Percentiles rank a stretch among this genome's conserved stretches.
These are phyloP conservation scores for Psittacus erithacus DNA, from an alignment of 2,113 vertebrate genomes.

Conservation along the genomic window DNA sequence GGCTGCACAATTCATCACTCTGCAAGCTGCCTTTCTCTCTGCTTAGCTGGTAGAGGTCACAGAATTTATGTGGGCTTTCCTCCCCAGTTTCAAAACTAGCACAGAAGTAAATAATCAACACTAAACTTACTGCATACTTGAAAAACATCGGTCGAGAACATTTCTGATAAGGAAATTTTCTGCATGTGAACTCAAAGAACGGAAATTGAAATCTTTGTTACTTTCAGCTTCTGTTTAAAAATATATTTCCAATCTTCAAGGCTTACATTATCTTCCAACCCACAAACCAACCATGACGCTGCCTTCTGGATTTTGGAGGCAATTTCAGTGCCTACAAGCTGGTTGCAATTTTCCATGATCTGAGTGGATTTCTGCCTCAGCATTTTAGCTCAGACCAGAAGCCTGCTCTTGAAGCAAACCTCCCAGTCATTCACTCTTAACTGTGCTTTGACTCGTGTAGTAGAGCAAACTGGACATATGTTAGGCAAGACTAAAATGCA, in stretches of 20 bases:
- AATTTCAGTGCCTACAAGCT: background rate
- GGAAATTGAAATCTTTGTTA: background rate
- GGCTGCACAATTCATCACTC: background rate
- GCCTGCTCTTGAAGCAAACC: background rate
- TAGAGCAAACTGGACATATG: background rate
- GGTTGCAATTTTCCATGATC: background rate
- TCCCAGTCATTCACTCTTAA: background rate
- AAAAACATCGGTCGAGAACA: background rate
- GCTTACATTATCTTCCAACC: conserved; percentile 2
- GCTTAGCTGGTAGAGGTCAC: background rate
- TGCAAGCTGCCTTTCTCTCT: background rate
- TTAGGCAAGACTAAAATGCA: background rate
- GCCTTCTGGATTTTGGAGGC: background rate
- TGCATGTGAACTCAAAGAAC: background rate
- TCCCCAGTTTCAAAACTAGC: background rate
- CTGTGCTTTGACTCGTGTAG: background rate
- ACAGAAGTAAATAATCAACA: background rate
- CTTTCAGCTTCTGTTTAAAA: background rate
- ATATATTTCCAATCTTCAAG: background rate
- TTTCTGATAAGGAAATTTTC: background rate
- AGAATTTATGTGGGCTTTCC: background rate
- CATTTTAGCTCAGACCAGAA: background rate
- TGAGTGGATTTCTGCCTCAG: background rate
- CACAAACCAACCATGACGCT: background rate
- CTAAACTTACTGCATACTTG: background rate